Conservation (phyloP, 2,888 invertebrate genomes). For the Lagria hirta region DNA sequence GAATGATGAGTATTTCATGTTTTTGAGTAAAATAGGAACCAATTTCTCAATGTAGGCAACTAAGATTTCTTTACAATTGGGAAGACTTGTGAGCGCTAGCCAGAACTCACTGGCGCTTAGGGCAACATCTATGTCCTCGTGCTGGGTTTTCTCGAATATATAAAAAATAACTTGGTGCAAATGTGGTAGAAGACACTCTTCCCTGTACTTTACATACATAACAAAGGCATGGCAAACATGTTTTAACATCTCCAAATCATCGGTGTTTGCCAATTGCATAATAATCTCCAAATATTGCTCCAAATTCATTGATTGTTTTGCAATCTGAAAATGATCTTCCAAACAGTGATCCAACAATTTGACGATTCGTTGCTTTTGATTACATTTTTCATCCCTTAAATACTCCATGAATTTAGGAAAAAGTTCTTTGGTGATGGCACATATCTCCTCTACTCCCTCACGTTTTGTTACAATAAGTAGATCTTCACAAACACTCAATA, state of each 20-base stretch:
- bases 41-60: slow-evolving; percentile 80
- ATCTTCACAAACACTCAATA: slow-evolving; percentile 99
- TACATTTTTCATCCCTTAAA: slow-evolving; percentile 40
- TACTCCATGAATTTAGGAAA: slow-evolving; percentile 45
- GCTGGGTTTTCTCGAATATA: slow-evolving; percentile 91
- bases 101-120: slow-evolving; percentile 99
- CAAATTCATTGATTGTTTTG: slow-evolving; percentile 48
- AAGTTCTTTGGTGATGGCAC: slow-evolving; percentile 42
- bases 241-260: slow-evolving; percentile 93
- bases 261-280: slow-evolving; percentile 86
- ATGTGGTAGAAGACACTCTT: slow-evolving; percentile 93
- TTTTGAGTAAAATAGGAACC: slow-evolving; percentile 88
- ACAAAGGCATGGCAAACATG: slow-evolving; percentile 97
- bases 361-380: slow-evolving; percentile 40
- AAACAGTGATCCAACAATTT: slow-evolving; percentile 49
- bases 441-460: slow-evolving; percentile 44
- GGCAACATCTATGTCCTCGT: slow-evolving; percentile 88
- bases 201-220: slow-evolving; percentile 83
- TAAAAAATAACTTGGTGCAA: slow-evolving; percentile 97
- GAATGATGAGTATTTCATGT: slow-evolving; percentile 97
- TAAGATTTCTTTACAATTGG: slow-evolving; percentile 88
- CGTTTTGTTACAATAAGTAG: slow-evolving; percentile 56
- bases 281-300: slow-evolving; percentile 70
- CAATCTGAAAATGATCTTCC: slow-evolving; percentile 46
- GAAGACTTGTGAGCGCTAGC: slow-evolving; percentile 93